Percentiles rank a stretch among this genome's conserved stretches.
phyloP scores from a whole-genome alignment of 2,113 vertebrate species.

The Columbina picui region DNA sequence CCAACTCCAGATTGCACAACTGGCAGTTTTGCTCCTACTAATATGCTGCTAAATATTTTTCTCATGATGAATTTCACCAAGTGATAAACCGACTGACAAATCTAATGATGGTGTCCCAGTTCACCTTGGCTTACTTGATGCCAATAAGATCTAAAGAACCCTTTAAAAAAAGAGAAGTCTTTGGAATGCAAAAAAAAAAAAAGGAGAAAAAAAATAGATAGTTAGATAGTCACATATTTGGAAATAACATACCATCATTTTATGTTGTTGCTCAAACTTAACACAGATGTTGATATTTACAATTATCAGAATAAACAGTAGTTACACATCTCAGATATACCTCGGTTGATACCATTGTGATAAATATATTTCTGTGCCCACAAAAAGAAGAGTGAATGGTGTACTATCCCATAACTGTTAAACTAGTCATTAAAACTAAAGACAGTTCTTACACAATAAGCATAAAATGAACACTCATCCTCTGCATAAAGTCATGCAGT shows the following conservation, averaged over 20 bases:
- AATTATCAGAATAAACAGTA: not conserved
- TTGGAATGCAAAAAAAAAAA: not conserved
- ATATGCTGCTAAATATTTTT: slow-evolving; percentile 57
- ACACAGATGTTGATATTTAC: not conserved
- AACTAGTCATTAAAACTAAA: not conserved
- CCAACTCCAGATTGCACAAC: slow-evolving; percentile 17
- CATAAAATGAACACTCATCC: not conserved
- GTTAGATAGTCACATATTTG: not conserved
- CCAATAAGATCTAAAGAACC: not conserved
- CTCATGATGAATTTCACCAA: slow-evolving; percentile 51
- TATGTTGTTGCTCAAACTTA: not conserved
- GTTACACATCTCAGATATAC: not conserved
- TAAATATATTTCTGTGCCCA: not conserved
- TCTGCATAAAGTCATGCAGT: not conserved
- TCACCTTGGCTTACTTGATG: not conserved
- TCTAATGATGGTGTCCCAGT: not conserved
- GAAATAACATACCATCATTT: not conserved
- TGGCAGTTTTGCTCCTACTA: slow-evolving; percentile 52
- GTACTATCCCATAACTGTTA: not conserved
- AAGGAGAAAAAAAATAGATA: too few species aligned
- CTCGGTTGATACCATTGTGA: not conserved
- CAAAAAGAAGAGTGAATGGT: not conserved
- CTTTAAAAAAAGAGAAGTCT: not conserved
- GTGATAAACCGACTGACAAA: slow-evolving; percentile 45
- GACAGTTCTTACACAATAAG: not conserved